Percentiles rank a stretch among this genome's conserved stretches.
Evolutionary conservation across 2,113 vertebrate species (phyloP).

Genomic region (Aphyosemion australe): DNA sequence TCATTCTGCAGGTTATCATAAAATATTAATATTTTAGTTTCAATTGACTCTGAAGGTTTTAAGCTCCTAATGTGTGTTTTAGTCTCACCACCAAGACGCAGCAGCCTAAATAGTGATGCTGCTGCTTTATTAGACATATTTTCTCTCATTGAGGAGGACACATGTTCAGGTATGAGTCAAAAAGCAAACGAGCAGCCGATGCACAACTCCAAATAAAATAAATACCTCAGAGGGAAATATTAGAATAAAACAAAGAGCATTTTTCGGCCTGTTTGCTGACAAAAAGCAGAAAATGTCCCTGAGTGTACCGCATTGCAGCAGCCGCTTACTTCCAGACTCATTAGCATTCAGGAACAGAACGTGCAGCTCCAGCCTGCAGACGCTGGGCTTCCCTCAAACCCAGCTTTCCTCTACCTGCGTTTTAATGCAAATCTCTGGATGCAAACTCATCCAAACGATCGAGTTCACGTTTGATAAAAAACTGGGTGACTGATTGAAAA

Average conservation of each 20-base stretch:
- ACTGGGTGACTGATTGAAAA: too few relatives aligned
- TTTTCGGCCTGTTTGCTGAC: not conserved
- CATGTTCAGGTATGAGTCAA: too few relatives aligned
- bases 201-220: too few relatives aligned
- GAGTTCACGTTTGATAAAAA: too few relatives aligned
- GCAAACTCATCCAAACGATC: not conserved
- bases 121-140: too few relatives aligned
- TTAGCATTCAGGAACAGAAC: slow-evolving; percentile 73
- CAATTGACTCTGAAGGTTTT: too few relatives aligned
- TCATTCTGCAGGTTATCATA: not conserved
- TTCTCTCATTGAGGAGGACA: too few relatives aligned
- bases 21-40: not conserved
- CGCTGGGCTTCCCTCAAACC: slow-evolving; percentile 51
- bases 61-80: too few relatives aligned
- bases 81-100: too few relatives aligned
- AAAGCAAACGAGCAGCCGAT: too few relatives aligned
- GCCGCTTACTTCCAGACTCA: slow-evolving; percentile 69
- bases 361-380: slow-evolving; percentile 43
- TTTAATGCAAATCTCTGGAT: not conserved
- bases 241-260: not conserved
- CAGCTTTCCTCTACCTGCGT: not conserved
- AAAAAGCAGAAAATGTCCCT: slow-evolving; percentile 28
- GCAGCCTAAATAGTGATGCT: too few relatives aligned
- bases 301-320: slow-evolving; percentile 83
- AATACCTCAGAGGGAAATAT: accelerated